These are phyloP conservation scores for Monochamus alternatus DNA, from an alignment of 2,888 invertebrate genomes.

Conservation along the genomic window DNA sequence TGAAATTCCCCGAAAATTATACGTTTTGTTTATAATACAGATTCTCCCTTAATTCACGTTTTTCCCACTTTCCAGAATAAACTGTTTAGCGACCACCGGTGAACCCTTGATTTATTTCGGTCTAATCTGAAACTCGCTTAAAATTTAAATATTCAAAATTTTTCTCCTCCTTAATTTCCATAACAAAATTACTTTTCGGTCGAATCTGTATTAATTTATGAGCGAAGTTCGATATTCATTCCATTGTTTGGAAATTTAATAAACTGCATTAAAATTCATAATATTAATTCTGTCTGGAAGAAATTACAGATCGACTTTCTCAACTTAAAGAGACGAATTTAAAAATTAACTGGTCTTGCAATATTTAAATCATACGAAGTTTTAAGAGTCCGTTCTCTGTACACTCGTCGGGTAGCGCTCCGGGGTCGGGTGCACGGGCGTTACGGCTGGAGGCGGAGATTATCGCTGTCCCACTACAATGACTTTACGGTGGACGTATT, in stretches of 20 bases:
- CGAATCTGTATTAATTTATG: conserved; percentile 34
- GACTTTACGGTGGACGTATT: no score
- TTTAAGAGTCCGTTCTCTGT: no score
- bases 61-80: neutral
- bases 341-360: no score
- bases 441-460: no score
- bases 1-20: no score
- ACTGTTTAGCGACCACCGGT: neutral
- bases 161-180: conserved; percentile 30
- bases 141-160: conserved; percentile 33
- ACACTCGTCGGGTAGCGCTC: no score
- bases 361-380: no score
- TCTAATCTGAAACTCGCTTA: conserved; percentile 26
- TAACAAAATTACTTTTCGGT: conserved; percentile 31
- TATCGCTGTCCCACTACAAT: no score
- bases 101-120: conserved; percentile 29
- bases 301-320: neutral
- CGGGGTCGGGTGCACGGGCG: no score
- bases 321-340: no score
- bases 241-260: conserved; percentile 26
- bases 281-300: conserved; percentile 18
- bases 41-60: conserved; percentile 1
- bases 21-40: neutral
- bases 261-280: conserved; percentile 27
- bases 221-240: conserved; percentile 24